Evolutionary conservation across 2,113 vertebrate genomes (phyloP).

Genomic region (Peucedramus taeniatus): DNA sequence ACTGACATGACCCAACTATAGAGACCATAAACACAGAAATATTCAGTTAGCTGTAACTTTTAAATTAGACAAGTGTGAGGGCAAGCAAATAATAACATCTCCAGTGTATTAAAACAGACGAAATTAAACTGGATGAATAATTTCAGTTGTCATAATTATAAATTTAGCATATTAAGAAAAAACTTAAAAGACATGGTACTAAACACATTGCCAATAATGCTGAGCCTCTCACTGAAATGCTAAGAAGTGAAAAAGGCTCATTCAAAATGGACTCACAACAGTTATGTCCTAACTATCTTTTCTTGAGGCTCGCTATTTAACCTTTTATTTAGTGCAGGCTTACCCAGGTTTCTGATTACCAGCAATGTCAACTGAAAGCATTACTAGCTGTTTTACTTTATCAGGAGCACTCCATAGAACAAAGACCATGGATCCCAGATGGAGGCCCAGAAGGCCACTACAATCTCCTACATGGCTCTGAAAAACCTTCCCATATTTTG

Average conservation of each 20-base stretch:
- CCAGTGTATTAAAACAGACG: background rate
- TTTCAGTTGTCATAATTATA: constrained; percentile 47
- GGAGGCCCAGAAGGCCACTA: background rate
- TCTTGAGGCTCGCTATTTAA: background rate
- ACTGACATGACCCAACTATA: background rate
- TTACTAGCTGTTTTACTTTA: background rate
- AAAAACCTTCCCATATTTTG: background rate
- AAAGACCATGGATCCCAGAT: background rate
- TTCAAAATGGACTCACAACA: background rate
- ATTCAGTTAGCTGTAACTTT: constrained; percentile 53
- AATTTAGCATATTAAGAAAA: constrained; percentile 31
- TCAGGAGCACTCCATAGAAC: background rate
- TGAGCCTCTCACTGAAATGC: background rate
- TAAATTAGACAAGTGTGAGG: constrained; percentile 31
- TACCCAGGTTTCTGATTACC: background rate
- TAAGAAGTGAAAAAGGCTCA: background rate
- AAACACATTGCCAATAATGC: background rate
- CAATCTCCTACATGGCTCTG: background rate
- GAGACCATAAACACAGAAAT: constrained; percentile 38
- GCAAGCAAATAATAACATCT: constrained; percentile 48
- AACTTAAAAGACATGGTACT: background rate
- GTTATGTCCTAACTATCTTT: background rate
- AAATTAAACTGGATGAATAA: constrained; percentile 48
- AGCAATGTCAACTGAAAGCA: background rate
- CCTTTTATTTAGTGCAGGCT: background rate